Percentiles rank a stretch among this genome's conserved stretches.
phyloP scores from a whole-genome alignment of 2,888 invertebrate species.

The Cataglyphis livida region DNA sequence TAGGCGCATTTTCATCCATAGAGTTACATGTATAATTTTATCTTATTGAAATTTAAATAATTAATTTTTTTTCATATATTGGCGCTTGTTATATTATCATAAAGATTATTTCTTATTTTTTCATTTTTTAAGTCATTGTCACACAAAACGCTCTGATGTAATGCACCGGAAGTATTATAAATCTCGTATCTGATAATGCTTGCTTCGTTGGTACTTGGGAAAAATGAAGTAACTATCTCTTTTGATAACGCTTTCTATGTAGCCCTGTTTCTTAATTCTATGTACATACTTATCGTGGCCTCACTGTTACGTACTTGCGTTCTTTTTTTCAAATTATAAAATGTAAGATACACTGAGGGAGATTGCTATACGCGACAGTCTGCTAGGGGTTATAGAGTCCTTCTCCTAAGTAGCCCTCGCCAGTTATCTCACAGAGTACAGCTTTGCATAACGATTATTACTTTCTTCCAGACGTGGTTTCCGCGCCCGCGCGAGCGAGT shows the following conservation, averaged over 20 bases:
- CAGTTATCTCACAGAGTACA: constrained; percentile 77
- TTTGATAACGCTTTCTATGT: constrained; percentile 56
- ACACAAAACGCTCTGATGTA: background rate
- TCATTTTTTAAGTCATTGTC: background rate
- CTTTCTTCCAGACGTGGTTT: constrained; percentile 72
- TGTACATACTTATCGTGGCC: constrained; percentile 61
- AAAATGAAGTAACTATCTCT: constrained; percentile 67
- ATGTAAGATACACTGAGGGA: constrained; percentile 67
- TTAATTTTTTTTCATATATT: background rate
- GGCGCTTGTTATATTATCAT: background rate
- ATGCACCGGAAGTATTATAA: constrained; percentile 59
- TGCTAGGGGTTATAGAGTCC: constrained; percentile 60
- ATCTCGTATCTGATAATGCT: constrained; percentile 64
- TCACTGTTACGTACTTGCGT: constrained; percentile 57
- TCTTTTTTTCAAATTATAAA: constrained; percentile 67
- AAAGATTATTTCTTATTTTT: background rate
- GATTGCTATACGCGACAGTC: constrained; percentile 45
- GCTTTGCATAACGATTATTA: constrained; percentile 81
- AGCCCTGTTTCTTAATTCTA: constrained; percentile 64
- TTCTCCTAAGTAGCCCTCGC: constrained; percentile 68
- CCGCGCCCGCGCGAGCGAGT: constrained; percentile 48
- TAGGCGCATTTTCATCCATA: background rate
- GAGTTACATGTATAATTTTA: background rate
- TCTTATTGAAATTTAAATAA: background rate
- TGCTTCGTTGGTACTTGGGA: constrained; percentile 67